Percentiles rank a stretch among this genome's conserved stretches.
These are phyloP conservation scores for Leptinotarsa tumamoca DNA, from an alignment of 2,888 invertebrate species.

Conservation along the genomic window DNA sequence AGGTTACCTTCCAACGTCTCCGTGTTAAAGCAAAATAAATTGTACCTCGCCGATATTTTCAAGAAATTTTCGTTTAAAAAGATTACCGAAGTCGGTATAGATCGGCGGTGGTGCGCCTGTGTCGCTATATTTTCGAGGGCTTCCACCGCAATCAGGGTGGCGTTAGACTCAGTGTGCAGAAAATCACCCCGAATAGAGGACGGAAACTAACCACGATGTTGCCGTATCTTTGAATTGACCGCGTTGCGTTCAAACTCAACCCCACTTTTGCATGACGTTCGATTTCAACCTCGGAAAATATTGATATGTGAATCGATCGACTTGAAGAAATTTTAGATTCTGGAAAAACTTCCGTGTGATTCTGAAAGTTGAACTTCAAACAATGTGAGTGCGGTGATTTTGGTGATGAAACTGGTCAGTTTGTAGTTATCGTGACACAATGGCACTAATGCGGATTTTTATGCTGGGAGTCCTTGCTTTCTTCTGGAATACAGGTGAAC, in stretches of 20 bases:
- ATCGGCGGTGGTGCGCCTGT: constrained; percentile 55
- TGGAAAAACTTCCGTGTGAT: constrained; percentile 22
- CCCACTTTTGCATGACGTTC: constrained; percentile 22
- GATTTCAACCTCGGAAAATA: neutral
- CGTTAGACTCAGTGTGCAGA: constrained; percentile 57
- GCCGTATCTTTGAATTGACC: constrained; percentile 40
- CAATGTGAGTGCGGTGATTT: constrained; percentile 49
- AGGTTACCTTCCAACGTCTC: constrained; percentile 34
- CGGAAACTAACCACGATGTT: constrained; percentile 45
- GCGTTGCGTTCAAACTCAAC: constrained; percentile 34
- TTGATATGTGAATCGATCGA: constrained; percentile 27
- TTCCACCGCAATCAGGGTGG: constrained; percentile 55
- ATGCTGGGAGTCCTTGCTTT: constrained; percentile 46
- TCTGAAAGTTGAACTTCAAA: constrained; percentile 37
- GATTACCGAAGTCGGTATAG: constrained; percentile 49
- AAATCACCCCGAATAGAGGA: constrained; percentile 47
- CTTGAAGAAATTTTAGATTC: neutral
- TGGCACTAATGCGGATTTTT: constrained; percentile 51
- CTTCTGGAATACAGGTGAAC: constrained; percentile 49
- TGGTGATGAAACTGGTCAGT: constrained; percentile 44
- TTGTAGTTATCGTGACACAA: constrained; percentile 45
- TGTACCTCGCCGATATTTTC: constrained; percentile 48
- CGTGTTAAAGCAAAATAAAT: constrained; percentile 49
- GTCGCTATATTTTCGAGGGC: constrained; percentile 52
- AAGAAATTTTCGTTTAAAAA: constrained; percentile 47